Percentiles rank a stretch among this genome's conserved stretches.
These are phyloP conservation scores for Isaurus tuberculatus DNA, from an alignment of 92 coral and sea anemone species.

Conservation along the genomic window DNA sequence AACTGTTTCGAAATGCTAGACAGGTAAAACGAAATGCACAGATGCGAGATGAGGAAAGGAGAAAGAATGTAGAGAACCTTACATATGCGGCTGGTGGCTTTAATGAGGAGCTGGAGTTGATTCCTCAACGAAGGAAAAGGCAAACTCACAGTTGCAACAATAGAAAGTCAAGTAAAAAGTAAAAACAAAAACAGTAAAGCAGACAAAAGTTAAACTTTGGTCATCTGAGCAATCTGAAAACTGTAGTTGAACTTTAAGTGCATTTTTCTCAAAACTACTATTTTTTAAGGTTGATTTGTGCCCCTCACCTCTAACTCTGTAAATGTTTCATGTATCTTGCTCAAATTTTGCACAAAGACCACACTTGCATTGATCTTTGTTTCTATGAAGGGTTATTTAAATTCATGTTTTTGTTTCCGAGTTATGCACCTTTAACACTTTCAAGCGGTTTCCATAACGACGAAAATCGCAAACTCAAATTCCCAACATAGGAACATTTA, in stretches of 20 bases:
- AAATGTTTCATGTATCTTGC: constrained; percentile 28
- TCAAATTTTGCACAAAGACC: constrained; percentile 32
- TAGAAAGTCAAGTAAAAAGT: constrained; percentile 5
- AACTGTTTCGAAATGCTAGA: constrained; percentile 18
- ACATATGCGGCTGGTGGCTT: constrained; percentile 12
- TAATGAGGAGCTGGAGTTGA: constrained; percentile 14
- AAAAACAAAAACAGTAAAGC: neutral
- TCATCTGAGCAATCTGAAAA: neutral
- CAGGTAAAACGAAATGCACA: constrained; percentile 24
- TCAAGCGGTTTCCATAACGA: constrained; percentile 6
- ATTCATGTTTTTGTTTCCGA: neutral
- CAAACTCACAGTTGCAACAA: neutral
- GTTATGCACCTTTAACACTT: constrained; percentile 34
- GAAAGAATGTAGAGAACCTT: constrained; percentile 2
- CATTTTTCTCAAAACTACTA: constrained; percentile 3
- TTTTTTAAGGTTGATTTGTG: constrained; percentile 17
- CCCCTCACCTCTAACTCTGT: constrained; percentile 15
- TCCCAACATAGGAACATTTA: constrained; percentile 28
- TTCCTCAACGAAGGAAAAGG: constrained; percentile 1
- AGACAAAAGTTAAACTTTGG: constrained; percentile 4
- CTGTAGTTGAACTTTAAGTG: constrained; percentile 22
- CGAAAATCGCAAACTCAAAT: constrained; percentile 24
- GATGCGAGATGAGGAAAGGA: constrained; percentile 27
- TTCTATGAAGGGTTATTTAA: constrained; percentile 16
- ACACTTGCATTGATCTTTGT: constrained; percentile 3